These are phyloP conservation scores for Polypedilum pembai DNA, from an alignment of 1,140 invertebrate species.

Conservation along the genomic window DNA sequence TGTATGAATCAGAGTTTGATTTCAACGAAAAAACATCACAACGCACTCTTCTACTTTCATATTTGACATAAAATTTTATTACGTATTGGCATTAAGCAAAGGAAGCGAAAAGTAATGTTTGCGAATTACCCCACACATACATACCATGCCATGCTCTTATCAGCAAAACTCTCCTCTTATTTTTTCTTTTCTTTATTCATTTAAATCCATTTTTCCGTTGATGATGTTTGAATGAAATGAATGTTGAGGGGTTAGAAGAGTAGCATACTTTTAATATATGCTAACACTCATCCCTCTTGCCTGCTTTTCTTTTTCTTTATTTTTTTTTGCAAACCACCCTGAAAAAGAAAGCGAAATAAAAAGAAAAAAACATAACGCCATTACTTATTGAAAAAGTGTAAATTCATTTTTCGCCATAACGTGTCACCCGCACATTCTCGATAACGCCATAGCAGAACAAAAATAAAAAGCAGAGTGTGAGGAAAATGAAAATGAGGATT, in stretches of 20 bases:
- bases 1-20: not conserved
- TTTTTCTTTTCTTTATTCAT: not conserved
- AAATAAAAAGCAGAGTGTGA: not conserved
- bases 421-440: constrained; percentile 22
- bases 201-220: constrained; percentile 24
- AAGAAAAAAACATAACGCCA: not conserved
- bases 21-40: not conserved
- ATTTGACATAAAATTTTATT: constrained; percentile 27
- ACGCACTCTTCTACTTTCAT: not conserved
- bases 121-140: not conserved
- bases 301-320: not conserved
- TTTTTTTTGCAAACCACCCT: too few species aligned
- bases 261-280: not conserved
- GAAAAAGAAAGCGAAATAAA: too few species aligned
- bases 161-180: constrained; percentile 2
- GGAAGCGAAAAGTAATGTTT: constrained; percentile 24
- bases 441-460: not conserved
- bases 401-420: constrained; percentile 23
- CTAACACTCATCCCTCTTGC: not conserved
- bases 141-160: not conserved
- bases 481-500: not conserved
- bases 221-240: constrained; percentile 1
- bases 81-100: constrained; percentile 14
- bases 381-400: constrained; percentile 28
- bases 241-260: not conserved